phyloP scores from a whole-genome alignment of 2,113 vertebrate species.

The Mustelus asterias region DNA sequence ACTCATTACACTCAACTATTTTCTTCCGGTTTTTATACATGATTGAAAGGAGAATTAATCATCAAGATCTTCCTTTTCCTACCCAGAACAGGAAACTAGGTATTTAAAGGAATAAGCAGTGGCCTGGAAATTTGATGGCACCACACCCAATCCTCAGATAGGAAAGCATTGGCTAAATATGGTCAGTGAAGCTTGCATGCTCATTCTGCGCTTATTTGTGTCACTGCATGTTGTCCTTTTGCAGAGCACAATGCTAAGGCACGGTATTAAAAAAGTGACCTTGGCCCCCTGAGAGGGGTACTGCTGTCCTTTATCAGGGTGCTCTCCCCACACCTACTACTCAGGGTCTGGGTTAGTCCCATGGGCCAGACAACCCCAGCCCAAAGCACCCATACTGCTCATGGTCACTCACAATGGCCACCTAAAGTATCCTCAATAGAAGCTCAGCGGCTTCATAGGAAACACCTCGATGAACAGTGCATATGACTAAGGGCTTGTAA shows the following conservation, averaged over 20 bases:
- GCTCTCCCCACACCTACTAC: not conserved
- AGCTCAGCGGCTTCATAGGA: not conserved
- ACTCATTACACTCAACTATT: not conserved
- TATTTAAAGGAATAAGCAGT: not conserved
- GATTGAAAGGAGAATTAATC: not conserved
- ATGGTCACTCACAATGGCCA: not conserved
- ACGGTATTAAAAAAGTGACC: not conserved
- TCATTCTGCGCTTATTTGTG: not conserved
- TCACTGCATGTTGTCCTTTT: not conserved
- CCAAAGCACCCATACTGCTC: not conserved
- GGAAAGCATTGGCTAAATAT: not conserved
- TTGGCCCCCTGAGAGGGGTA: not conserved
- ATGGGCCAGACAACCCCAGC: not conserved
- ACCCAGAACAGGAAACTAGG: not conserved
- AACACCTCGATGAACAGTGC: not conserved
- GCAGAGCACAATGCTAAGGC: not conserved
- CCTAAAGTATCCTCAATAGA: not conserved
- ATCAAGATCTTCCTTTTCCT: not conserved
- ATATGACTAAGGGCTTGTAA: not conserved
- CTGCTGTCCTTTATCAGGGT: not conserved
- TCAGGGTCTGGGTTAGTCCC: not conserved
- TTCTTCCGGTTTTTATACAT: not conserved
- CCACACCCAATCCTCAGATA: not conserved
- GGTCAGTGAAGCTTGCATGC: not conserved
- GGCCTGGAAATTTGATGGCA: not conserved